A percentile compares a stretch with the other conserved stretches of the same genome.
Conservation (phyloP, 2,888 invertebrate species). For the Caradrina clavipalpis region DNA sequence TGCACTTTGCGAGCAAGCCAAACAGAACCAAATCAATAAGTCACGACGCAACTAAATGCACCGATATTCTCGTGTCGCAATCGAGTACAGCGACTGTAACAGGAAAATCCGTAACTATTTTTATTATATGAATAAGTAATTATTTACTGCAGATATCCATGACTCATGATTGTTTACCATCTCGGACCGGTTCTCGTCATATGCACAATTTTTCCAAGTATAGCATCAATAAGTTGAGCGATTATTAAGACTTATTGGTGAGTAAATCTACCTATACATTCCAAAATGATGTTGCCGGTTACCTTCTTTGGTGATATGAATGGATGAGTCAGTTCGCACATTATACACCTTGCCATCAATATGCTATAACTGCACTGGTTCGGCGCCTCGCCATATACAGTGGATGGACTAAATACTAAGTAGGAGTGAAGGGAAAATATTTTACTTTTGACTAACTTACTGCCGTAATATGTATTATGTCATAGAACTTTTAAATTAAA, state of each 20-base stretch:
- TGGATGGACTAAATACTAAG: conserved; percentile 37
- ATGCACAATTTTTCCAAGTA: conserved; percentile 81
- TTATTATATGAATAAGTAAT: conserved; percentile 69
- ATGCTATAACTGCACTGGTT: conserved; percentile 55
- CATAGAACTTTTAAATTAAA: conserved; percentile 14
- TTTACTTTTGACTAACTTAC: conserved; percentile 23
- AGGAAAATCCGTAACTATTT: conserved; percentile 72
- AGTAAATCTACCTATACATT: conserved; percentile 72
- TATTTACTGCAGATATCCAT: conserved; percentile 70
- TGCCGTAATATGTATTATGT: conserved; percentile 4
- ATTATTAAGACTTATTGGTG: conserved; percentile 72
- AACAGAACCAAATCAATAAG: conserved; percentile 51
- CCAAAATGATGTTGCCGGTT: conserved; percentile 69
- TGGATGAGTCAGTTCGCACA: conserved; percentile 70
- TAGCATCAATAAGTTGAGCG: conserved; percentile 76
- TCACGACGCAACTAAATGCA: conserved; percentile 50
- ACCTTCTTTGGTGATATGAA: conserved; percentile 75
- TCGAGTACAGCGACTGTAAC: conserved; percentile 60
- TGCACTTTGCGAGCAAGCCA: conserved; percentile 5
- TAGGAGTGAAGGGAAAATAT: conserved; percentile 43
- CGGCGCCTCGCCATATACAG: conserved; percentile 46
- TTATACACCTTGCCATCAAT: conserved; percentile 57
- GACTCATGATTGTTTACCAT: conserved; percentile 80
- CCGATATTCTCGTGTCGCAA: conserved; percentile 27
- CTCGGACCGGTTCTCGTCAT: conserved; percentile 77